Evolutionary conservation across 1,140 invertebrate genomes (phyloP).

Genomic region (Hylyphantes graminicola): DNA sequence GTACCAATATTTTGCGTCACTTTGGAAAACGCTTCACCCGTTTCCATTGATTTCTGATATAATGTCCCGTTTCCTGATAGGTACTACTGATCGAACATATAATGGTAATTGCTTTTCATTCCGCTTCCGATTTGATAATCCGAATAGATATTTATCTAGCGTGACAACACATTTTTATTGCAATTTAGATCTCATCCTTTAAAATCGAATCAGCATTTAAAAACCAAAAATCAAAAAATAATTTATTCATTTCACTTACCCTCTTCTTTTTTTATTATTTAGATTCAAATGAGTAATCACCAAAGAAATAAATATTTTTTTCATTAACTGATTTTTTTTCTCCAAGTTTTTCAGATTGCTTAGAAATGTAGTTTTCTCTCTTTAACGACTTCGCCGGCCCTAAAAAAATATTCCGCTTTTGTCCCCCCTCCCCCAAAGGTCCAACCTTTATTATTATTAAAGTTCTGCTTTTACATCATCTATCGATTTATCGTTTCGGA

Average conservation of each 20-base stretch:
- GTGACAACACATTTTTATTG: constrained; percentile 17
- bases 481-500: constrained; percentile 57
- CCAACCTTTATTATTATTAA: constrained; percentile 58
- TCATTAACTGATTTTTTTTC: constrained; percentile 1
- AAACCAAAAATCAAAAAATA: constrained; percentile 24
- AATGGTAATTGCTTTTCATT: constrained; percentile 52
- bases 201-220: constrained; percentile 26
- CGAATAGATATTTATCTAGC: constrained; percentile 25
- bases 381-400: constrained; percentile 47
- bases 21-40: not conserved
- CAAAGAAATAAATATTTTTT: constrained; percentile 37
- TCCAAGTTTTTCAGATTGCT: constrained; percentile 43
- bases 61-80: constrained; percentile 15
- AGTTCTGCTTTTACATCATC: constrained; percentile 52
- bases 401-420: constrained; percentile 23
- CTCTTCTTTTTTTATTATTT: constrained; percentile 8
- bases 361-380: constrained; percentile 47
- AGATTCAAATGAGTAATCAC: constrained; percentile 26
- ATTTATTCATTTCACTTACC: not conserved
- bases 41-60: constrained; percentile 48
- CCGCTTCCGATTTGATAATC: constrained; percentile 22
- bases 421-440: constrained; percentile 24
- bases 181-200: constrained; percentile 22
- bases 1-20: constrained; percentile 30
- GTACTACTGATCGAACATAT: constrained; percentile 27